Base-by-base conservation (phyloP, 2,113 vertebrate genomes). In the Saccopteryx bilineata region DNA sequence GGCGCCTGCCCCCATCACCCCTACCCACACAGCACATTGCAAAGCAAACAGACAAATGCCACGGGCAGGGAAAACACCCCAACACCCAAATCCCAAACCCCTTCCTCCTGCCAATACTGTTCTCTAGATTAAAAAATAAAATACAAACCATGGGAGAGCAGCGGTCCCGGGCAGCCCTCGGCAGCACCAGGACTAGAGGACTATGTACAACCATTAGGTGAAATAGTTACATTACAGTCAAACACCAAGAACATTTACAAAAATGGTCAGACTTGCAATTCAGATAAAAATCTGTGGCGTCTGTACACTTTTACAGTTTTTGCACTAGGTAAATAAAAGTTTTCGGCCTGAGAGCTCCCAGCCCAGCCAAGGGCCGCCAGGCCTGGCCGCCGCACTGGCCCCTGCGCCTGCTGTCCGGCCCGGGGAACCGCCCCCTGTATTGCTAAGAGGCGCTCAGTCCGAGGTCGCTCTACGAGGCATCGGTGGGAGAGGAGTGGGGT, bases 211-310 rank as follows among this genome's bases (percentile, higher is more conserved):
- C 98, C 96, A 97, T 98, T 97, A 98, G 98, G 98, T 95, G 97
- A 98, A 98, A 98, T 98, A 98, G 98, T 98, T 98, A 99, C 98
- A 98, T 98, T 98, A 99, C 98, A 98, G 98, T 99, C 98, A 98
- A 99, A 99, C 99, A 99, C 99, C 93, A 98, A 98, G 97, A 98
- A 99, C 99, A 99, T 98, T 99, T 99, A 99, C 99, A 98, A 99
- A 98, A 98, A 94, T 97, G 66, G 90, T 97, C 98, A 98, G 97
- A 98, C 98, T 98, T 96, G 98, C 97, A 98, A 52, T 96, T 95
- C 97, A 97, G 98, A 98, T 98, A 98, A 97, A 98, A 98, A 98
- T 93, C 89, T 84, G 97, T 92, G 96, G 96, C 85, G 93, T 97
- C 96, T 98, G 96, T 97, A 97, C 97, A 97, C 86, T 87, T 96